These are phyloP conservation scores for Chinchilla lanigera DNA, from an alignment of 2,113 vertebrate species.

Conservation along the genomic window DNA sequence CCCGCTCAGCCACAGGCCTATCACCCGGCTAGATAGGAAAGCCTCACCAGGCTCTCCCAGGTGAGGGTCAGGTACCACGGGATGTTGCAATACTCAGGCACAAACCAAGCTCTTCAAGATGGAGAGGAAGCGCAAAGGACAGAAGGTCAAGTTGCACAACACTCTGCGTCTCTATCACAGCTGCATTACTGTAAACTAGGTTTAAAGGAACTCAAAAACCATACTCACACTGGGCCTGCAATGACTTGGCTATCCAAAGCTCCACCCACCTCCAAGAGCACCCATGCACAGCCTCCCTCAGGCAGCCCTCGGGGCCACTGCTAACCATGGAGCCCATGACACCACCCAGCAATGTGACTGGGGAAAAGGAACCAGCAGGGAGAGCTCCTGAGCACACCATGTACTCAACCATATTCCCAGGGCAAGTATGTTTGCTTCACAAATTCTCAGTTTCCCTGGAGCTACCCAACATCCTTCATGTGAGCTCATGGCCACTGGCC, in stretches of 20 bases:
- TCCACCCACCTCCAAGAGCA: neutral
- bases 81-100: neutral
- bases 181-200: neutral
- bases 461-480: neutral
- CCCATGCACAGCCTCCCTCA: neutral
- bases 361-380: neutral
- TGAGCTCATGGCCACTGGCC: neutral
- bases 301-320: neutral
- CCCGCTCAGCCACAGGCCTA: neutral
- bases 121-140: neutral
- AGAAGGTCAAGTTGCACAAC: neutral
- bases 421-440: neutral
- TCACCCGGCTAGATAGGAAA: neutral
- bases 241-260: neutral
- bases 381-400: neutral
- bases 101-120: neutral
- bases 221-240: neutral
- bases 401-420: neutral
- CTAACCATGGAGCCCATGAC: neutral
- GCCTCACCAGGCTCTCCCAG: neutral
- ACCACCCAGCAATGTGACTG: accelerated
- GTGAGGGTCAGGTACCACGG: neutral
- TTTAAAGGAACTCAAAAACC: neutral
- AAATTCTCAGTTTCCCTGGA: neutral
- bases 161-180: neutral